Base-by-base conservation (phyloP, 1,140 invertebrate species). In the Platyscapa corneri region DNA sequence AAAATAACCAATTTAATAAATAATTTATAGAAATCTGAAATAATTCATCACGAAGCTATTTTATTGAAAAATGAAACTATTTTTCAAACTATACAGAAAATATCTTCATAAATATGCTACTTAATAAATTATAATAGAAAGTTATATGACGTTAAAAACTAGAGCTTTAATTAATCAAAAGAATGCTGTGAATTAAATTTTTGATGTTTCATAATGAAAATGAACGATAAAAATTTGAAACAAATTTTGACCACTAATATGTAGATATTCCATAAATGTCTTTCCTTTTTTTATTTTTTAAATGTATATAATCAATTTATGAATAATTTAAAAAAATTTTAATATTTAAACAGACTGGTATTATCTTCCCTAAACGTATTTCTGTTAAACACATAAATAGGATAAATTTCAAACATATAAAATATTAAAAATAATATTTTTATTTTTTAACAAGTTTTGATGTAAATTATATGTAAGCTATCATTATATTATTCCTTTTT, bases 41-140 rank as follows among this genome's bases (percentile, higher is more conserved):
- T 49, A 56, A 82, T 75, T 64, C 64, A 75, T 37, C 37, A 83
- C 14, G 32, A 23, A 84, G 46, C 23, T 70, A 42, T 78, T 72
- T 79, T 30, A 32, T 74, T 7, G 39, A 27, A 37, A 82, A 64
- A 77, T 70, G 67, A 20, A 8, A 78, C 6, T 56, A 56, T 70
- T 64, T 82, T 37, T 74, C 37, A 75, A 18, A 27, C 60, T 64
- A 76, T 65, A 23, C 77, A 60, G 37, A 83, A 76, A 76, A 64
- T 76, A 56, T 14, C 49, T 74, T 74, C 27, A 49, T 42, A 20
- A 82, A n/a, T 75, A 34, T 75, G 42, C 49, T 64, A 65, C 37
- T 30, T 32, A 32, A 82, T 74, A 49, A 67, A 82, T 49, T 60
- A 20, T 83, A 64, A 46, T 83, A 76, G 56, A 82, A 82, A 82